Evolutionary conservation across 2,113 vertebrate species (phyloP), one percentile per base, ranked within the genome.

Genomic region (Blennius ocellaris): DNA sequence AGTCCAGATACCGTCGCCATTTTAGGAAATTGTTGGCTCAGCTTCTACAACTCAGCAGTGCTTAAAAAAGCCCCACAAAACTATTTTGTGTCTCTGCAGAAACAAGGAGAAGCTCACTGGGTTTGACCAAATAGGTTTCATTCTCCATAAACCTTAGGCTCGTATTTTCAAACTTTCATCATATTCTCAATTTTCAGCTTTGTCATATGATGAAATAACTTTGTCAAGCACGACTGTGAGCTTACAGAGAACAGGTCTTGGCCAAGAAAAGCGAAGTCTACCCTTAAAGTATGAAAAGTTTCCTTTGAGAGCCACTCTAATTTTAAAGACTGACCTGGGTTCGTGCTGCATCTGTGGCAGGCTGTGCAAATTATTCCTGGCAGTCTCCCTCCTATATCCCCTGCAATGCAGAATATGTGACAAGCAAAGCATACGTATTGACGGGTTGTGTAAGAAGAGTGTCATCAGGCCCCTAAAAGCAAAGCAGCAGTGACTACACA

Each of bases 391-490:
- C 9, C 60, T 12, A 0, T 11, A 11, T 41, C 50, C 41, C 11
- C 37, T 21, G 47, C 44, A 7, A 43, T 54, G 47, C 69, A 52
- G 15, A 68, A 15, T 53, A 37, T 43, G 15, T 12, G 55, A 67
- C 67, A 41, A 63, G 44, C 8, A 8, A 15, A 60, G 62, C 41
- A 36, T 10, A 14, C 30, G 55, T 78, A 70, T 76, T 55, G 63
- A 55, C 52, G 60, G 60, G 37, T 74, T 71, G 53, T 38, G 40
- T 58, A 74, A 83, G 15, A 3, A 30, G 6, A 8, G 55, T 48
- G 63, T 38, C 67, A 49, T 43, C 47, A 12, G 39, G 49, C 48
- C 51, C 30, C 0, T 14, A 40, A 48, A 36, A 56, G 16, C 60
- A 59, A 53, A 73, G 17, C 39, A n/a, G 52, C 40, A 6, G 12